phyloP scores from a whole-genome alignment of 2,797 vertebrate species.

The Spinus olivaceus region DNA sequence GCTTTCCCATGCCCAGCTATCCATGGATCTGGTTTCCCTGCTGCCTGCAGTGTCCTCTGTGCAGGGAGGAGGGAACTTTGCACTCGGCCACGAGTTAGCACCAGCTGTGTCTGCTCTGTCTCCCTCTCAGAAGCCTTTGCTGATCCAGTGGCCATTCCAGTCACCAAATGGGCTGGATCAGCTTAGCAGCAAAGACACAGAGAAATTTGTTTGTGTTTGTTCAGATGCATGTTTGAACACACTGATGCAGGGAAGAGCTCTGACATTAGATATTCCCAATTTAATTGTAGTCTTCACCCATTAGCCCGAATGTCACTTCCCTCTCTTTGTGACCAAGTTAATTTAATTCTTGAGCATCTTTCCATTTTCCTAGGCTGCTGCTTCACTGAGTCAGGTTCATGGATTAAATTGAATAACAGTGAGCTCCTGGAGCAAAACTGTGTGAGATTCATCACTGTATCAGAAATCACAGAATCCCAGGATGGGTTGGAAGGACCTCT shows the following conservation, averaged over 20 bases:
- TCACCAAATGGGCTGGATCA: not conserved
- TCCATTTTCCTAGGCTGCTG: constrained; percentile 36
- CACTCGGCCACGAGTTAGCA: not conserved
- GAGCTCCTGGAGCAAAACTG: not conserved
- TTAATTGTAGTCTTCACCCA: constrained; percentile 25
- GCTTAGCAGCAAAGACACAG: not conserved
- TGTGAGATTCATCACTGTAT: not conserved
- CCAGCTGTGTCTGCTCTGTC: not conserved
- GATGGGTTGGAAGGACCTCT: not conserved
- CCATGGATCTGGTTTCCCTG: not conserved
- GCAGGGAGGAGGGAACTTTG: not conserved
- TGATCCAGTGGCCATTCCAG: not conserved
- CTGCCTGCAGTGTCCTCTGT: no score
- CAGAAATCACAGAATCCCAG: not conserved
- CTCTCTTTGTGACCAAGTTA: not conserved
- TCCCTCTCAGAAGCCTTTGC: not conserved
- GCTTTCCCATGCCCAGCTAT: not conserved
- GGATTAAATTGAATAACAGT: not conserved
- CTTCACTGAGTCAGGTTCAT: constrained; percentile 22
- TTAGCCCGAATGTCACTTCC: constrained; percentile 50
- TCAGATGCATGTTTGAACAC: not conserved
- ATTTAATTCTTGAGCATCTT: constrained; percentile 52
- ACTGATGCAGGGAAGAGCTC: not conserved
- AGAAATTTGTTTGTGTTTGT: not conserved
- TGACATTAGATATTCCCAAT: not conserved